A percentile compares a stretch with the other conserved stretches of the same genome.
phyloP scores from a whole-genome alignment of 2,113 vertebrate species.

The Eira barbara region DNA sequence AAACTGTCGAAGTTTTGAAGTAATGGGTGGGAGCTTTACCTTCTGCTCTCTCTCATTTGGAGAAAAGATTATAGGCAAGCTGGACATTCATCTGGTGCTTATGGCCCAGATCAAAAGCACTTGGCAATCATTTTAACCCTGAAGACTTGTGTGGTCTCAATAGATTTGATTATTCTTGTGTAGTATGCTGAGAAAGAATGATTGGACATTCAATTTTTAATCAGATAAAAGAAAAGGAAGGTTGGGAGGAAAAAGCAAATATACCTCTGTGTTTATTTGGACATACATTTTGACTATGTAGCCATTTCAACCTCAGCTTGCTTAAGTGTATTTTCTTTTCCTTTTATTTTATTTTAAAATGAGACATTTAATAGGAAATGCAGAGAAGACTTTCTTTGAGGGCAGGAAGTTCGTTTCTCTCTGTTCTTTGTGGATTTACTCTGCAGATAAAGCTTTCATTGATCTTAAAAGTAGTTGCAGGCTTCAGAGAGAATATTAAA shows the following conservation, averaged over 20 bases:
- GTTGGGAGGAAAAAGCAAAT: background rate
- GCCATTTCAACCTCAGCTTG: conserved; percentile 5
- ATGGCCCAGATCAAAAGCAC: background rate
- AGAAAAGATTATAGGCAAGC: conserved; percentile 15
- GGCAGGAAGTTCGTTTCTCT: conserved; percentile 8
- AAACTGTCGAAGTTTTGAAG: background rate
- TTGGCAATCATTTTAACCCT: conserved; percentile 44
- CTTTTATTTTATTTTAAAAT: conserved; percentile 49
- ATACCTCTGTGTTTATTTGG: conserved; percentile 33
- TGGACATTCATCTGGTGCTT: conserved; percentile 32
- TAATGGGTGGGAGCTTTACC: background rate
- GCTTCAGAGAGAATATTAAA: background rate
- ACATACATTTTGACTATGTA: background rate
- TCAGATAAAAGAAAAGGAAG: background rate
- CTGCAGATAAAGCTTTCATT: conserved; percentile 5
- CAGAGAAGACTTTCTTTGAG: conserved; percentile 20
- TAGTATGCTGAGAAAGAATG: conserved; percentile 31
- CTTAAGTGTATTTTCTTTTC: conserved; percentile 31
- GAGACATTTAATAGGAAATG: background rate
- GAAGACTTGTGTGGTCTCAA: background rate
- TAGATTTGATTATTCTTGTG: conserved; percentile 42
- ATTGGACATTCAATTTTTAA: conserved; percentile 37
- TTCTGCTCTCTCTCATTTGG: conserved; percentile 30
- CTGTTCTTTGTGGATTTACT: conserved; percentile 30
- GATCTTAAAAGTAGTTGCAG: conserved; percentile 26